Evolutionary conservation across 1,140 invertebrate species (phyloP), one percentile per base, ranked within the genome.

Genomic region (Eupristina koningsbergeri): DNA sequence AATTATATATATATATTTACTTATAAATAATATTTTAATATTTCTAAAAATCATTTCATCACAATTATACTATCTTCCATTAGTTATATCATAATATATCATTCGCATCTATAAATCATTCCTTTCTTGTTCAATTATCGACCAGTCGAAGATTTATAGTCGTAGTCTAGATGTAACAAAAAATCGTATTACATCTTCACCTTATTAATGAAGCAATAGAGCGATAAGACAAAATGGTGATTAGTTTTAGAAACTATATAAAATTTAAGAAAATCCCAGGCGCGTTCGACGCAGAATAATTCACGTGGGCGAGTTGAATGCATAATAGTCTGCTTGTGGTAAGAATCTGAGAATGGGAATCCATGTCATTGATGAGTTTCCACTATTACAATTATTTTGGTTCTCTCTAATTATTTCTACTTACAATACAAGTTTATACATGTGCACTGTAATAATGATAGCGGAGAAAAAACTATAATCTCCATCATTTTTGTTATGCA

Each of bases 391-490:
- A 67, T 67, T 67, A 64, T 64, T 67, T 36, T 36, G 34, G 2
- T 34, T 67, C 64, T 31, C 31, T 67, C 36, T 67, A 67, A 67
- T 67, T 67, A 67, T 36, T 36, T 67, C 36, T 67, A 67, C 17
- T 1, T 22, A 36, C 1, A 36, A 22, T 36, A 8, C 8, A 3
- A 58, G 15, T 7, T 31, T 36, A 22, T 39, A 22, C 29, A 22
- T 15, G 6, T 22, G 22, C 5, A 3, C 22, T 58, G 53, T 58
- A 58, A 58, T 58, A 58, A 58, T 26, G 22, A 58, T 26, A 58
- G 13, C 26, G 53, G 53, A 1, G 26, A 22, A 26, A 9, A 26
- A 58, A n/a, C 19, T 26, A 3, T 58, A 58, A 58, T 58, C 22
- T 58, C 22, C 53, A 26, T 58, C 26, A 26, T 58, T 58, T 26